Evolutionary conservation across 2,113 vertebrate genomes (phyloP), one percentile per base, ranked within the genome.

Genomic region (Pseudorasbora parva): DNA sequence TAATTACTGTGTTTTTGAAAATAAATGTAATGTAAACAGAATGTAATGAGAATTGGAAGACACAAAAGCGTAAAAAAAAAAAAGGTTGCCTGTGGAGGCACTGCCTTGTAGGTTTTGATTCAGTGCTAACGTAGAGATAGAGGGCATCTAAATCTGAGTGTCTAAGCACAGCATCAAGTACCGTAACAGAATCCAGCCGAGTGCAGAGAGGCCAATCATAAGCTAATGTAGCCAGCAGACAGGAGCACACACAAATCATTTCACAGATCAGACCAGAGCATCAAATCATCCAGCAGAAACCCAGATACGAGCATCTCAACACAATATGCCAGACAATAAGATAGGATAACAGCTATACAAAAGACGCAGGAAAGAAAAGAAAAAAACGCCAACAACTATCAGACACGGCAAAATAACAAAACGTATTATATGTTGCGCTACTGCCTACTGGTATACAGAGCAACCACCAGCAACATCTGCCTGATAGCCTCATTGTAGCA

Each of bases 121-220:
- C 47, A 17, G 23, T 30, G 47, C 47, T 27, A 75, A 23, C 25
- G 1, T 30, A 45, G 43, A 66, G 23, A 66, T 66, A 66, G 25
- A 78, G 56, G 11, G 17, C 78, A 66, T 49, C 25, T 30, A 43
- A 80, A 80, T 66, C 59, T 80, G 78, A 80, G 43, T 66, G 60
- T 80, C 43, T 80, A 80, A 80, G 5, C 78, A 69, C 47, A 49
- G 78, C 62, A 51, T 81, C 12, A 69, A 81, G 47, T 56, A 69
- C 64, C 19, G 4, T 51, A 81, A 81, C 47, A 54, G 19, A 68
- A 81, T 69, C 62, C 62, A 51, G 27, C 47, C 4, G 21, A 27
- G 60, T 49, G 43, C 59, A 66, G 60, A 80, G 59, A 80, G 27
- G 47, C 45, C 64, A 69, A 81, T 81, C 78, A 69, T 66, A 79